Conservation (phyloP, 2,888 invertebrate genomes). For the Stratiomys singularior region DNA sequence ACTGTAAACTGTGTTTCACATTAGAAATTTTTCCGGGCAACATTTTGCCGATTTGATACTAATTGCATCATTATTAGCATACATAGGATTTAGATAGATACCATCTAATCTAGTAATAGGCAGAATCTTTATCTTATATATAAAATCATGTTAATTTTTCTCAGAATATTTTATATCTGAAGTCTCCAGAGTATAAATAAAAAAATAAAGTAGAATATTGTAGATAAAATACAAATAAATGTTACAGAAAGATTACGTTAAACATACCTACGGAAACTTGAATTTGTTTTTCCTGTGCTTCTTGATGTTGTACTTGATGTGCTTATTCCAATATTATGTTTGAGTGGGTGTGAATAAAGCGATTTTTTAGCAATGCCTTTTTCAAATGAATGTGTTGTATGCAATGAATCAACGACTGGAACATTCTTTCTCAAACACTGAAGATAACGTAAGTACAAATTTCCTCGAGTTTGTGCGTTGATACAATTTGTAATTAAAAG, state of each 20-base stretch:
- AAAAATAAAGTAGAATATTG: too few species aligned
- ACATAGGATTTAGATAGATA: too few species aligned
- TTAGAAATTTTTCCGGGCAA: too few species aligned
- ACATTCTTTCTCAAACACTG: slow-evolving; percentile 85
- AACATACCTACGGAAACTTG: slow-evolving; percentile 84
- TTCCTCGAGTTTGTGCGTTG: slow-evolving; percentile 84
- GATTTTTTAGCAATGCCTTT: too few species aligned
- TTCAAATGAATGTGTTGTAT: slow-evolving; percentile 67
- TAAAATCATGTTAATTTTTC: too few species aligned
- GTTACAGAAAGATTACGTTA: background rate
- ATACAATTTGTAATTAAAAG: slow-evolving; percentile 88
- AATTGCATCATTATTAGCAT: too few species aligned
- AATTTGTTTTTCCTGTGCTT: slow-evolving; percentile 93
- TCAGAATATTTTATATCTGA: too few species aligned
- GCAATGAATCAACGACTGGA: slow-evolving; percentile 79
- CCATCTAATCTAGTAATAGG: too few species aligned
- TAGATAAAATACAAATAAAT: background rate
- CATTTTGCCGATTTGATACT: too few species aligned
- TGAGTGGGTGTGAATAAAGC: slow-evolving; percentile 57
- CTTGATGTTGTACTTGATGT: slow-evolving; percentile 94
- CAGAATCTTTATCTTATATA: too few species aligned
- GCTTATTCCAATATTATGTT: slow-evolving; percentile 89
- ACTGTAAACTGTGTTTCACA: too few species aligned
- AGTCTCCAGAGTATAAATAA: too few species aligned
- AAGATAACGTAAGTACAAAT: slow-evolving; percentile 70